Base-by-base conservation (phyloP, 2,797 vertebrate genomes). In the Propithecus deckenii region DNA sequence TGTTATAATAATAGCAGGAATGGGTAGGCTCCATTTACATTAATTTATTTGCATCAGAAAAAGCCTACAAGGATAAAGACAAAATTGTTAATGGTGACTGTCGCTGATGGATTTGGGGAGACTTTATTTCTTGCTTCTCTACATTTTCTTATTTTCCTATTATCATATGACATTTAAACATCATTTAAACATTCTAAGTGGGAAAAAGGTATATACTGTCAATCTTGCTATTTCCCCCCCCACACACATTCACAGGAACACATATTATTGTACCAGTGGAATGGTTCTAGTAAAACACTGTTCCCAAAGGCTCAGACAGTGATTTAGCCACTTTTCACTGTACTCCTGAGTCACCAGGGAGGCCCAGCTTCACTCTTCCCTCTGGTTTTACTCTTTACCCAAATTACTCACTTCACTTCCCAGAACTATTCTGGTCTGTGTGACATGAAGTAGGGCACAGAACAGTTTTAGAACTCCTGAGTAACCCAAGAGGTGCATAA, bases 1-100 rank as follows among this genome's bases (percentile, higher is more conserved):
- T 7, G 32, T n/a, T 20, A 59, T 28, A 55, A 75, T 46, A 65
- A 85, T 7, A 75, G 32, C 7, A n/a, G 32, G 25, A 76, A 25
- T 50, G 32, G 46, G 81, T 48, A 41, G 55, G 75, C 23, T 13
- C 61, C 28, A 48, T 71, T 76, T 91, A 72, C 28, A 38, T 74
- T 4, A 23, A 28, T 18, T 15, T 75, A 86, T 57, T 25, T 83
- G 69, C 46, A 96, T 83, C 76, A 71, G 90, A 86, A 69, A 95
- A 83, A 90, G 52, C 43, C 52, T 35, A 18, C 5, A 32, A 55
- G 30, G 38, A 57, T 38, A 84, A 71, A 59, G 38, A 80, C 1
- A 23, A 83, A 88, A 72, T 32, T 25, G 9, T 72, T 65, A 50
- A 28, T 0, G 10, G 50, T 67, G 22, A 86, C 38, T 41, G 5